Evolutionary conservation across 2,797 vertebrate species (phyloP).

Genomic region (Leptoclinus maculatus): DNA sequence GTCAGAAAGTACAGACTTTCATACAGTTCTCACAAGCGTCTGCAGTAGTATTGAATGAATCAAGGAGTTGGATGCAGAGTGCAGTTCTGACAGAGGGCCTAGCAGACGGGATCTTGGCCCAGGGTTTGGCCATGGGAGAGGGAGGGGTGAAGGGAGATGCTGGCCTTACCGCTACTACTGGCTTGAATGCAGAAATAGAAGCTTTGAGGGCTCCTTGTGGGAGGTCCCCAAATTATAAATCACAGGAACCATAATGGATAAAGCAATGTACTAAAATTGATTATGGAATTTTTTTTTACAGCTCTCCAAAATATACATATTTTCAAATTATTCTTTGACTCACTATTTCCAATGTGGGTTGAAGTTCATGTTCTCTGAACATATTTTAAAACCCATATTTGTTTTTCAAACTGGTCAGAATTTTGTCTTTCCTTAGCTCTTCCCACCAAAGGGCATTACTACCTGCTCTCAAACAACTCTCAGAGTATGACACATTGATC

Average conservation of each 20-base stretch:
- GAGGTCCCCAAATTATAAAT: slow-evolving; percentile 76
- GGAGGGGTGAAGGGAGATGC: slow-evolving; percentile 60
- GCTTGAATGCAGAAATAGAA: slow-evolving; percentile 68
- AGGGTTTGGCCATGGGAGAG: slow-evolving; percentile 66
- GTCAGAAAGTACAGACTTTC: slow-evolving; percentile 44
- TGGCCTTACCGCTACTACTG: slow-evolving; percentile 68
- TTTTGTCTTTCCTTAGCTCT: slow-evolving; percentile 20
- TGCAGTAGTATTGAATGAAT: slow-evolving; percentile 65
- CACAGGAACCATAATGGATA: slow-evolving; percentile 53
- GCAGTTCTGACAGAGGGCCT: slow-evolving; percentile 66
- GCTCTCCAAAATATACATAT: not conserved
- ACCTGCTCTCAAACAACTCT: slow-evolving; percentile 37
- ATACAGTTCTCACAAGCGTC: slow-evolving; percentile 58
- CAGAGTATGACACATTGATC: slow-evolving; percentile 52
- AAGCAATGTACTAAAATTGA: slow-evolving; percentile 59
- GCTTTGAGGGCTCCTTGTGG: slow-evolving; percentile 65
- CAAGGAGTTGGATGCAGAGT: slow-evolving; percentile 60
- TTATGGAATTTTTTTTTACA: slow-evolving; percentile 50
- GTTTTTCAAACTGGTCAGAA: slow-evolving; percentile 17
- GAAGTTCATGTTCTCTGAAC: slow-evolving; percentile 50
- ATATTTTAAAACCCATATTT: slow-evolving; percentile 39
- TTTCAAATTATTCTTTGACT: not conserved
- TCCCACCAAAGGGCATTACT: slow-evolving; percentile 26
- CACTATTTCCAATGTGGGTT: slow-evolving; percentile 49
- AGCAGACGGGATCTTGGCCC: slow-evolving; percentile 78